Base-by-base conservation (phyloP, 35 echinoderm and acorn worm genomes). In the Holothuria glaberrima region DNA sequence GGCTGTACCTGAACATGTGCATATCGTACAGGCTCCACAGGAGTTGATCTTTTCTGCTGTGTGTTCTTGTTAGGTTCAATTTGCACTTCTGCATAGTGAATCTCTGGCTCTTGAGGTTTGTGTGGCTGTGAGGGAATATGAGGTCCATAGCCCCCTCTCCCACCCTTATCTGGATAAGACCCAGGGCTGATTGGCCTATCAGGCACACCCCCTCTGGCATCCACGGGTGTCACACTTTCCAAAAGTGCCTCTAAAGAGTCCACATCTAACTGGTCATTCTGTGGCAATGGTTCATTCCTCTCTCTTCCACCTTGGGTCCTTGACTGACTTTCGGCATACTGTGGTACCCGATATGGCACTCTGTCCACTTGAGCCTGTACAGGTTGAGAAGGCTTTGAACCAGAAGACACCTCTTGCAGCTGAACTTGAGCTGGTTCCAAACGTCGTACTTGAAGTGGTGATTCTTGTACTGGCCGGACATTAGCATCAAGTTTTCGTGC, bases 201-300 rank as follows among this genome's bases (percentile, higher is more conserved):
- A 67, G 92, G 86, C 92, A 93, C 92, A 89, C 92, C 92, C 92
- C 92, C 92, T 93, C 92, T 89, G 86, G 86, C 18, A 61, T 83
- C 89, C 58, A 61, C 33, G 44, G 75, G 75, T 83, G 75, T 25
- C 66, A 71, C 57, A 63, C 80, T 84, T 24, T 84, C 80, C 59
- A 84, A 63, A 3, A 84, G 80, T 61, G 57, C 57, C 56, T 84
- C 80, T 56, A 84, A 84, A 34, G 80, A 84, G 29, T 84, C 57
- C 54, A 84, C 56, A 63, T 84, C 80, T n/a, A 84, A 18, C 13
- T 29, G 54, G 30, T 17, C 46, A 31, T 38, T 31, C n/a, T 45
- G 44, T 52, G 74, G 74, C 27, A 78, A 21, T 32, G 69, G 24
- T 35, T 38, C 38, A 9, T 33, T 82, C 46, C 12, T 32, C 52